These are phyloP conservation scores for Drosophila trichaetosa DNA, from an alignment of 2,888 invertebrate genomes.

Conservation along the genomic window DNA sequence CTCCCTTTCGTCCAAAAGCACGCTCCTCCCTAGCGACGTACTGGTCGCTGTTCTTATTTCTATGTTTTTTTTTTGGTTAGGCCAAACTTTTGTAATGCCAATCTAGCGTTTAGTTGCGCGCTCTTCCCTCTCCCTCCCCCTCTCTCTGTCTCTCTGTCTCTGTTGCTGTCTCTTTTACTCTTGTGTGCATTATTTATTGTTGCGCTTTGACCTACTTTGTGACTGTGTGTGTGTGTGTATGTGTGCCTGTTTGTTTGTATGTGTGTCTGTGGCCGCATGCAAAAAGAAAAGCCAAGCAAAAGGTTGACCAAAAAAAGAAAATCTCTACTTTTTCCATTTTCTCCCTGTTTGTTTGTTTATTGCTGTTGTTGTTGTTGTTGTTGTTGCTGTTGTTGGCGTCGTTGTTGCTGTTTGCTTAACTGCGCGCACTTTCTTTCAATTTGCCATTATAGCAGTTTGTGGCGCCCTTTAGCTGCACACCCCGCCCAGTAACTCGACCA, in stretches of 20 bases:
- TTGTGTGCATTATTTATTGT: conserved; percentile 10
- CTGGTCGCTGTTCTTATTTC: conserved; percentile 23
- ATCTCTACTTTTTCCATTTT: conserved; percentile 21
- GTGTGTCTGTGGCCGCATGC: conserved; percentile 49
- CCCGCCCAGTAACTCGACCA: neutral
- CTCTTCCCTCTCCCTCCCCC: conserved; percentile 12
- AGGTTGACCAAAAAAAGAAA: conserved; percentile 53
- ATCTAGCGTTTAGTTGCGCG: conserved; percentile 66
- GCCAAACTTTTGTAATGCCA: conserved; percentile 69
- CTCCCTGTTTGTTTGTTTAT: conserved; percentile 39
- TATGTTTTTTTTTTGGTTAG: conserved; percentile 1
- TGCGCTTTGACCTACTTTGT: conserved; percentile 7
- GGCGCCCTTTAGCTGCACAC: conserved; percentile 41
- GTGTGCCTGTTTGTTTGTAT: conserved; percentile 28
- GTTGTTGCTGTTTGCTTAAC: conserved; percentile 54
- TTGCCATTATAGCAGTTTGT: conserved; percentile 57
- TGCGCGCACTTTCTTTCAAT: conserved; percentile 66
- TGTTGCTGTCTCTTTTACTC: conserved; percentile 8
- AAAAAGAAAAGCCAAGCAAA: conserved; percentile 54
- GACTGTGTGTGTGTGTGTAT: conserved; percentile 37
- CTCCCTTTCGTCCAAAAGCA: neutral
- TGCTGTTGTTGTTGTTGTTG: conserved; percentile 39
- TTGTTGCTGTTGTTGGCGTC: conserved; percentile 45
- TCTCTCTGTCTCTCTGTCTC: conserved; percentile 3
- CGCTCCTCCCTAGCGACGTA: conserved; percentile 16